Evolutionary conservation across 2,888 invertebrate species (phyloP), one percentile per base, ranked within the genome.

Genomic region (Amphipyra tragopoginis): DNA sequence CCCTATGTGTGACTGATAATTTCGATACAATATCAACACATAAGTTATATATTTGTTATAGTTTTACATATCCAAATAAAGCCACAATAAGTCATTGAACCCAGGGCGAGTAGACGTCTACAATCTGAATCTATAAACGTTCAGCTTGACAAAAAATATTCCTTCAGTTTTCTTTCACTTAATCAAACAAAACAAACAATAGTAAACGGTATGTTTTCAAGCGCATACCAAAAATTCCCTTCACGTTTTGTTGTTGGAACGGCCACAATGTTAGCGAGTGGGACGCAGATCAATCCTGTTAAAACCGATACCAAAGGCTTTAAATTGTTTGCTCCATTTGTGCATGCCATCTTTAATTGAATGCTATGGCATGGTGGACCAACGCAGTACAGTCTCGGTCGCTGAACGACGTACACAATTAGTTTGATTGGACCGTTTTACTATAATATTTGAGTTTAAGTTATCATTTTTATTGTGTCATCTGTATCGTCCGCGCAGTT

Each of bases 281-380:
- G 59, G 65, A 81, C 86, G 87, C 93, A 88, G 94, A 88, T 91
- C 85, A 88, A 94, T 93, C 94, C 93, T 91, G 94, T 94, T 94
- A 77, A 53, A 94, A 93, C 93, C 89, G 89, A 91, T 89, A 90
- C 81, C 80, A 83, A 87, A 86, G 78, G 84, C 85, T 85, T 87
- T 81, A 85, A 86, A 88, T 88, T 83, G 86, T 86, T 87, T 82
- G 86, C 80, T 87, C 84, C 85, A 88, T 89, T 89, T 85, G 84
- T 79, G 78, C 78, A 77, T 75, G 85, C 79, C 86, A 85, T 88
- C 87, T 88, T 90, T 91, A 92, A 93, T 93, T 92, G 86, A 88
- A 86, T 79, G 76, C 85, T 80, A 73, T 79, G 80, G 66, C 64
- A 54, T 50, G 54, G 76, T 76, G 71, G 74, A 82, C 81, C 55